Base-by-base conservation (phyloP, 1,140 invertebrate species). In the Episyrphus balteatus region DNA sequence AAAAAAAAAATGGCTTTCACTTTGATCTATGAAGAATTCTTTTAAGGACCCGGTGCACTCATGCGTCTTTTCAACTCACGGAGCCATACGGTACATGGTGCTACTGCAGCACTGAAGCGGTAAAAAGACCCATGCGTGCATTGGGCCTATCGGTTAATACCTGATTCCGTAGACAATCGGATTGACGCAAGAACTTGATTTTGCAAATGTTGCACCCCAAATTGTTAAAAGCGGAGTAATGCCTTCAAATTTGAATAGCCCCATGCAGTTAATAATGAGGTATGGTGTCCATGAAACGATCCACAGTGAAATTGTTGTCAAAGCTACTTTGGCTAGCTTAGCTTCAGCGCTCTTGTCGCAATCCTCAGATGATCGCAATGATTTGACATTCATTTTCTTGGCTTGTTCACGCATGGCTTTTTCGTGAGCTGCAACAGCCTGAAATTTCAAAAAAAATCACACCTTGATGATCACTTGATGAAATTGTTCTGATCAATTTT, bases 241-340 rank as follows among this genome's bases (percentile, higher is more conserved):
- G 15, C 73, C 78, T 10, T 71, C 64, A 11, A 68, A 70, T 44
- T 78, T 73, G 58, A 88, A 87, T 38, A 89, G 79, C 3, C 84
- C 87, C 47, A 80, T 72, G 57, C 75, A 82, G 58, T 88, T 88
- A 53, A 89, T 87, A 14, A 86, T 78, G 15, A 87, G 62, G 58
- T 88, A 88, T n/a, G 85, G 85, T 13, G 84, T 87, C 85, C 85
- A 88, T 5, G 86, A 86, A 70, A 88, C 75, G 66, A 90, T 82
- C 84, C 84, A 92, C 46, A 89, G 64, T 0, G 80, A 75, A 45
- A 91, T 86, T 36, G 86, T 90, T 68, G 82, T 85, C 55, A 90
- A 69, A 30, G 87, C 85, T 45, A 89, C 80, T 72, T 87, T 87
- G 31, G 84, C 84, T 51, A 87, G 61, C 73, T 85, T 84, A 55